These are phyloP conservation scores for Naja naja DNA, from an alignment of 2,113 vertebrate species.

Conservation along the genomic window DNA sequence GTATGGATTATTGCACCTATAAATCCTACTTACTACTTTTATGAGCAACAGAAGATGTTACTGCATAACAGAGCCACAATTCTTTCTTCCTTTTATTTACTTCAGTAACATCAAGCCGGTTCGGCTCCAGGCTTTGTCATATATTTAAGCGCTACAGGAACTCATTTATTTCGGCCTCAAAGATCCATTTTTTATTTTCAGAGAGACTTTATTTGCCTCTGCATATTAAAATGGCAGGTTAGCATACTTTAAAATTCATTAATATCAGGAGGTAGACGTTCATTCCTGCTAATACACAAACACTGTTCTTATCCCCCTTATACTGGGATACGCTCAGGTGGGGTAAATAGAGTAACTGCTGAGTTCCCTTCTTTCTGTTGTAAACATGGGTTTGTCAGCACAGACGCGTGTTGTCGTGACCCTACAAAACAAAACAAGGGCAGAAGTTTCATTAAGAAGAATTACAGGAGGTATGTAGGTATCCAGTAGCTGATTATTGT, in stretches of 20 bases:
- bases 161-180: background rate
- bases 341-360: background rate
- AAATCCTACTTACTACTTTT: slow-evolving; percentile 16
- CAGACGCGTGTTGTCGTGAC: background rate
- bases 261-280: background rate
- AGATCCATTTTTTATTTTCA: background rate
- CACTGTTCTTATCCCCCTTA: background rate
- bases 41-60: slow-evolving; percentile 10
- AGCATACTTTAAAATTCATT: background rate
- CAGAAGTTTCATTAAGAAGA: background rate
- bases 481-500: background rate
- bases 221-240: background rate
- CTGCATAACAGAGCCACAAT: background rate
- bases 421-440: background rate
- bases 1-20: background rate
- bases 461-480: background rate
- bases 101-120: background rate
- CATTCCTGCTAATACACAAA: background rate
- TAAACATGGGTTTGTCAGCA: background rate
- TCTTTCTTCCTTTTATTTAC: slow-evolving; percentile 7
- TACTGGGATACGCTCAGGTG: background rate
- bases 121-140: background rate
- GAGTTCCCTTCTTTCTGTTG: background rate
- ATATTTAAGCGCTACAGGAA: background rate
- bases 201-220: background rate